A percentile compares a stretch with the other conserved stretches of the same genome.
These are phyloP conservation scores for Erpornis zantholeuca DNA, from an alignment of 2,113 vertebrate genomes.

Conservation along the genomic window DNA sequence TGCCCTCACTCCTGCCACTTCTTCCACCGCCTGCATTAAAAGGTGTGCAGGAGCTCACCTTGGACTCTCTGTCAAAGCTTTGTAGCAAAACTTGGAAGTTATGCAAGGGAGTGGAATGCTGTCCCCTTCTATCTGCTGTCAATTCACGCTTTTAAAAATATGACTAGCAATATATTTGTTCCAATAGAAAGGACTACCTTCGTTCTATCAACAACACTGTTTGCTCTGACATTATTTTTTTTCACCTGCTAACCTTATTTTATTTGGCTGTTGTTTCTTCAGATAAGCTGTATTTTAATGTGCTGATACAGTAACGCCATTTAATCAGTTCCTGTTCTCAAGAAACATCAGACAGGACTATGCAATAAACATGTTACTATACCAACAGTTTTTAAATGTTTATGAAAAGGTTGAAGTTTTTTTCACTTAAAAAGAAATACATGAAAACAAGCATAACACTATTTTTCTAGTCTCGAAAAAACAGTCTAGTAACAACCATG, in stretches of 20 bases:
- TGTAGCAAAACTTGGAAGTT: neutral
- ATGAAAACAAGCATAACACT: neutral
- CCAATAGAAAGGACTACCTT: neutral
- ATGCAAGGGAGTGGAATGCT: neutral
- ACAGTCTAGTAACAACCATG: neutral
- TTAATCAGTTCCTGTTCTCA: neutral
- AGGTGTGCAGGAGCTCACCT: neutral
- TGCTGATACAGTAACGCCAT: neutral
- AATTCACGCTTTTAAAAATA: neutral
- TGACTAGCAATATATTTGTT: neutral
- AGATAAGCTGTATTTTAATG: neutral
- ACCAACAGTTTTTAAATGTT: neutral
- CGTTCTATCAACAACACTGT: neutral
- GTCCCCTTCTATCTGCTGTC: neutral
- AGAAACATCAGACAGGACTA: neutral
- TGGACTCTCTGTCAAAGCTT: neutral
- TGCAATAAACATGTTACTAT: neutral
- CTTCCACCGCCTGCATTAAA: neutral
- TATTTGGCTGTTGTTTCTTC: neutral
- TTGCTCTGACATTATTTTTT: neutral
- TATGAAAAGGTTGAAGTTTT: neutral
- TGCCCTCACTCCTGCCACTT: accelerated
- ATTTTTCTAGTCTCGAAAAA: neutral
- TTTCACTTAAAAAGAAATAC: neutral
- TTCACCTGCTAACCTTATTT: neutral